Conservation (phyloP, 2,797 vertebrate species). For the Myotis pilosus region DNA sequence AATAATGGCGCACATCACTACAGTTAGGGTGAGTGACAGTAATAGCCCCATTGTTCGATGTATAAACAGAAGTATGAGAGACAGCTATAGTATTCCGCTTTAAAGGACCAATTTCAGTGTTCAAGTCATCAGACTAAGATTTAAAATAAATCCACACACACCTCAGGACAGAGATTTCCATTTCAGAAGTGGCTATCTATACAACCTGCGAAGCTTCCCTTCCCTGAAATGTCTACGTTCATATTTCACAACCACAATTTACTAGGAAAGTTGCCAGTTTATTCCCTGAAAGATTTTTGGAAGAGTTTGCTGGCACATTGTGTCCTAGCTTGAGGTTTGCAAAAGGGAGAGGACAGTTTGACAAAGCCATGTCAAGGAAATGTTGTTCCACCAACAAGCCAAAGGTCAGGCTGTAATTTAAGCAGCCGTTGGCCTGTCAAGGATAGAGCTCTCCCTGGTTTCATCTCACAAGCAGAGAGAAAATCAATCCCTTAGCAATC, state of each 20-base stretch:
- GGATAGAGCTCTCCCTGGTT: neutral
- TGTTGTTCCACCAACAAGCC: neutral
- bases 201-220: neutral
- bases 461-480: neutral
- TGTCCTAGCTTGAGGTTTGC: constrained; percentile 27
- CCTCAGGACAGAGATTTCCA: neutral
- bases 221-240: neutral
- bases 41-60: neutral
- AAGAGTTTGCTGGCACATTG: neutral
- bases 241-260: neutral
- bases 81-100: neutral
- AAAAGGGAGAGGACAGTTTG: constrained; percentile 37
- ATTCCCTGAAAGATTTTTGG: neutral
- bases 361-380: constrained; percentile 32
- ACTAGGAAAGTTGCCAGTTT: neutral
- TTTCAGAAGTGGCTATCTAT: neutral
- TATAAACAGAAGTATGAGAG: neutral
- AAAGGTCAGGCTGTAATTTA: constrained; percentile 43
- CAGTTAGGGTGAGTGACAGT: neutral
- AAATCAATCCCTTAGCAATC: neutral
- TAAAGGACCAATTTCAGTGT: neutral
- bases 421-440: constrained; percentile 20
- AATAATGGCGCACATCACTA: neutral
- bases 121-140: neutral
- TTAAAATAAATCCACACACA: neutral